A percentile compares a stretch with the other conserved stretches of the same genome.
These are phyloP conservation scores for Drosophila tropicalis DNA, from an alignment of 1,140 invertebrate genomes.

Conservation along the genomic window DNA sequence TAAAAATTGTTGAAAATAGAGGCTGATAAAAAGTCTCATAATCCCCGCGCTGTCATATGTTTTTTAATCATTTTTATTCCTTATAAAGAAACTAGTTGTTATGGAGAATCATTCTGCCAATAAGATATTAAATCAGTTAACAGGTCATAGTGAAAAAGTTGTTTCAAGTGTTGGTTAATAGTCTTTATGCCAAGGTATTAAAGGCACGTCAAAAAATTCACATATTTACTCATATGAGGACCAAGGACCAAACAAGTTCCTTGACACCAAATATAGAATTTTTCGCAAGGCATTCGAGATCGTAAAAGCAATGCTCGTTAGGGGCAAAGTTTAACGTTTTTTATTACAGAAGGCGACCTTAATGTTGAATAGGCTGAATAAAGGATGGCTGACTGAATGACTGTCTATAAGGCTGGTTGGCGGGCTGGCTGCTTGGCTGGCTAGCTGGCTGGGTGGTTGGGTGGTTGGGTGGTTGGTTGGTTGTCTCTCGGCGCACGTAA, in stretches of 20 bases:
- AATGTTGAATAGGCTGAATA: slow-evolving; percentile 8
- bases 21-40: too few relatives aligned
- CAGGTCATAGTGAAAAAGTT: too few relatives aligned
- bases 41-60: too few relatives aligned
- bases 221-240: background rate
- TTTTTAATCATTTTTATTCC: too few relatives aligned
- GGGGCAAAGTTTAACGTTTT: slow-evolving; percentile 72
- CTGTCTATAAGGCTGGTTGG: slow-evolving; percentile 14
- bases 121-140: too few relatives aligned
- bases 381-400: background rate
- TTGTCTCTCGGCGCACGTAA: slow-evolving; percentile 68
- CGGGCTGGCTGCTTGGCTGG: background rate
- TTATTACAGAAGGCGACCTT: slow-evolving; percentile 57
- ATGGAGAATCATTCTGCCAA: too few relatives aligned
- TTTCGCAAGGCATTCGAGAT: slow-evolving; percentile 42
- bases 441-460: slow-evolving; percentile 14
- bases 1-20: too few relatives aligned
- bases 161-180: too few relatives aligned
- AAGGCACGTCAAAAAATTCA: background rate
- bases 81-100: too few relatives aligned
- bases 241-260: background rate
- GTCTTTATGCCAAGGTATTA: too few relatives aligned
- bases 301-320: slow-evolving; percentile 75
- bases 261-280: slow-evolving; percentile 1
- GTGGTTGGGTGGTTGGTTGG: slow-evolving; percentile 1